Conservation (phyloP, 2,888 invertebrate genomes). For the Drosophila vallismaia region DNA sequence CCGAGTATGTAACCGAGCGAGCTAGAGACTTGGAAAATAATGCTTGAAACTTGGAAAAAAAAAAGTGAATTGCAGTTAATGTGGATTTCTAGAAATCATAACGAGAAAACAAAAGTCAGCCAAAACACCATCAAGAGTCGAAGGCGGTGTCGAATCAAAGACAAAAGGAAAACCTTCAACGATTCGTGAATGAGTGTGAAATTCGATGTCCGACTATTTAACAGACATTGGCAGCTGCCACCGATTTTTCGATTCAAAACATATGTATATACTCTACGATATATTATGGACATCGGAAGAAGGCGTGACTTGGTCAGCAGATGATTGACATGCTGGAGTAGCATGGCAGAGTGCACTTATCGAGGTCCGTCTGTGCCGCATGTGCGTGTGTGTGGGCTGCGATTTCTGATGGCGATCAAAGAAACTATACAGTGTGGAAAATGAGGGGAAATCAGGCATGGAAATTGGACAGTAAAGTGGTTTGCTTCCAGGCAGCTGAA, state of each 20-base stretch:
- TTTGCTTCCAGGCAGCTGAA: conserved; percentile 14
- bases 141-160: conserved; percentile 48
- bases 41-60: neutral
- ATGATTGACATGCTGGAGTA: conserved; percentile 31
- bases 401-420: too few species aligned
- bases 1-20: conserved; percentile 4
- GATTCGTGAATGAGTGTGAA: conserved; percentile 60
- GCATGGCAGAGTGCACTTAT: conserved; percentile 36
- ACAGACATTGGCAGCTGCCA: conserved; percentile 43
- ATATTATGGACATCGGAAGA: conserved; percentile 15
- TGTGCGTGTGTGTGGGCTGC: conserved; percentile 32
- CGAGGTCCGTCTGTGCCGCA: conserved; percentile 9
- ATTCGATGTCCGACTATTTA: conserved; percentile 38
- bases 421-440: conserved; percentile 11
- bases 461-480: conserved; percentile 16
- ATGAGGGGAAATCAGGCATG: conserved; percentile 21
- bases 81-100: conserved; percentile 61
- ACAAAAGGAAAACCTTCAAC: conserved; percentile 24
- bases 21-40: conserved; percentile 4
- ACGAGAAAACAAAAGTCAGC: conserved; percentile 28
- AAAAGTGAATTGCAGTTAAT: conserved; percentile 76
- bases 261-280: neutral
- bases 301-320: conserved; percentile 45
- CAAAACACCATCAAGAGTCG: too few species aligned
- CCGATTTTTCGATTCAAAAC: conserved; percentile 27